A percentile compares a stretch with the other conserved stretches of the same genome.
Conservation (phyloP, 2,888 invertebrate species). For the Drosophila villosipedis region DNA sequence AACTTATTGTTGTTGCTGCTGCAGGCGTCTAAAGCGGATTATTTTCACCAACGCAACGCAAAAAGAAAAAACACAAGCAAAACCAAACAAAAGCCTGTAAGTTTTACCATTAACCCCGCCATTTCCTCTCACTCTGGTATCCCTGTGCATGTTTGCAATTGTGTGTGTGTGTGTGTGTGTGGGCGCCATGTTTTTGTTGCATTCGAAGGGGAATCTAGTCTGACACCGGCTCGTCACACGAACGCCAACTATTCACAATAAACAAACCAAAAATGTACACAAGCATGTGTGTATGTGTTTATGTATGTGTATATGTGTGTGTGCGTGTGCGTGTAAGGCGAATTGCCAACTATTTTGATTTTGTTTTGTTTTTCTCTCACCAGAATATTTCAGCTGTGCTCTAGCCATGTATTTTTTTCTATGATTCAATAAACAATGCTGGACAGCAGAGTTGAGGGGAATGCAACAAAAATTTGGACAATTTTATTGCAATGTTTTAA, state of each 20-base stretch:
- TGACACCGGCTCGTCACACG: slow-evolving; percentile 34
- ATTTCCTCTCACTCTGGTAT: not conserved
- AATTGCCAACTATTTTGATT: slow-evolving; percentile 4
- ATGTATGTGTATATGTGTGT: not conserved
- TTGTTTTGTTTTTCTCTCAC: not conserved
- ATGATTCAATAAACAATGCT: slow-evolving; percentile 3
- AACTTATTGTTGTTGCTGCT: slow-evolving; percentile 33
- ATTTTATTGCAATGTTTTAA: slow-evolving; percentile 12
- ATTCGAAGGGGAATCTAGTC: slow-evolving; percentile 46
- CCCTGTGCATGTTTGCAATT: not conserved
- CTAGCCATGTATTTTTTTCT: not conserved
- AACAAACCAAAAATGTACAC: slow-evolving; percentile 2
- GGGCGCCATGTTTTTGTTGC: slow-evolving; percentile 58
- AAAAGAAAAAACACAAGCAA: slow-evolving; percentile 32
- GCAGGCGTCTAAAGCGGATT: slow-evolving; percentile 70
- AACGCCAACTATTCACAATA: slow-evolving; percentile 13
- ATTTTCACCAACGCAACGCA: slow-evolving; percentile 49
- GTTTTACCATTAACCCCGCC: slow-evolving; percentile 56
- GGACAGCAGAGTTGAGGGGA: not conserved
- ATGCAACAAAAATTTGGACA: not conserved
- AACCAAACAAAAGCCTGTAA: slow-evolving; percentile 66
- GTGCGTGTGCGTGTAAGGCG: not conserved
- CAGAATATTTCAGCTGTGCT: not conserved
- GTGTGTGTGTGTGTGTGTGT: slow-evolving; percentile 24
- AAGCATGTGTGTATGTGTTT: not conserved